Percentiles rank a stretch among this genome's conserved stretches.
phyloP scores from a whole-genome alignment of 2,113 vertebrate genomes.

The Phoxinus phoxinus region DNA sequence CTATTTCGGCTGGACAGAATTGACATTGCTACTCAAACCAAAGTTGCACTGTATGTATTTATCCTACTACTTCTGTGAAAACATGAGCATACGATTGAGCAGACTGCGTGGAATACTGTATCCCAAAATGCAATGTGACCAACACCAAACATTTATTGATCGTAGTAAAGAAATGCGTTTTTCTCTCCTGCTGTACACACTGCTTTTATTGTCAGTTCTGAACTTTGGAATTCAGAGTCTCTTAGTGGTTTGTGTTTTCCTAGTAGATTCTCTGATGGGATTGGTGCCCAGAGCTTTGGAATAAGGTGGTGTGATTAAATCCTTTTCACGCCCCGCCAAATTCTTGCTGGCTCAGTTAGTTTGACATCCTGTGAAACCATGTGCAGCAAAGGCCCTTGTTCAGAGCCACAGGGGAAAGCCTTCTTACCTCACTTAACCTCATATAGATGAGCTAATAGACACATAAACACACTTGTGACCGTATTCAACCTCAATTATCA shows the following conservation, averaged over 20 bases:
- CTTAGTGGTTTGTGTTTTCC: background rate
- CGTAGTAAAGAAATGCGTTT: background rate
- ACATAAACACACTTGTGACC: background rate
- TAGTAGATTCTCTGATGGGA: background rate
- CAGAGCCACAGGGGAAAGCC: background rate
- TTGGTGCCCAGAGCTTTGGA: background rate
- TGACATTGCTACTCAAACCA: background rate
- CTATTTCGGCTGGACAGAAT: no score
- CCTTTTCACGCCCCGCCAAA: background rate
- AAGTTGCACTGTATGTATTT: background rate
- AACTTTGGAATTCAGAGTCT: background rate
- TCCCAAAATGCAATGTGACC: background rate
- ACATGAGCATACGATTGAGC: background rate
- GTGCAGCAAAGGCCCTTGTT: background rate
- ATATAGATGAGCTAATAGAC: background rate
- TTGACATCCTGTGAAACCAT: background rate
- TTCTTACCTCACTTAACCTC: conserved; percentile 6
- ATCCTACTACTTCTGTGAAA: background rate
- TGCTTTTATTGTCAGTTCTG: background rate
- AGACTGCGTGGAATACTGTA: background rate
- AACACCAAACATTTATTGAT: background rate
- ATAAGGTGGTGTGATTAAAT: background rate
- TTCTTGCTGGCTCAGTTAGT: background rate
- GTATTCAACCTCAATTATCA: background rate
- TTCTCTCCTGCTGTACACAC: background rate